Percentiles rank a stretch among this genome's conserved stretches.
These are phyloP conservation scores for Luscinia luscinia DNA, from an alignment of 2,797 vertebrate genomes.

Conservation along the genomic window DNA sequence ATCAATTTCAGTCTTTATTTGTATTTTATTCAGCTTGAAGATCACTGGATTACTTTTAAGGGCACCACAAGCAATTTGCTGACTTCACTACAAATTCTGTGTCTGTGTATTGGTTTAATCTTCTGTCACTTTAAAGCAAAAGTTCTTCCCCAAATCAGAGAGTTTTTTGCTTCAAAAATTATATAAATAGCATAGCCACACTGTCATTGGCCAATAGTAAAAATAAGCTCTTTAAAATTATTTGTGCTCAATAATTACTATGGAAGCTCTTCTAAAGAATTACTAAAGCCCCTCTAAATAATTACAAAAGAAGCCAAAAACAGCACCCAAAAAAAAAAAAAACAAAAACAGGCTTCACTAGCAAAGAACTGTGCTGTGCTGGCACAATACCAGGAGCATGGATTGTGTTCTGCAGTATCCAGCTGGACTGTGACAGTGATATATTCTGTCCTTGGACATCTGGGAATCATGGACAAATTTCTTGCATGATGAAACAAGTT, in stretches of 20 bases:
- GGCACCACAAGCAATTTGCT: neutral
- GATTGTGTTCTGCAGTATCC: neutral
- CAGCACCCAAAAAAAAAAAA: neutral
- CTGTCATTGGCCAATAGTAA: neutral
- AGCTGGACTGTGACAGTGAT: neutral
- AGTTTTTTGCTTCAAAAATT: neutral
- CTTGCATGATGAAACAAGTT: neutral
- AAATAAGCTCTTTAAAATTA: neutral
- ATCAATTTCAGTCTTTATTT: neutral
- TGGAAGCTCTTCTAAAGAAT: neutral
- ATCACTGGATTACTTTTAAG: neutral
- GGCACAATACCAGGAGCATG: neutral
- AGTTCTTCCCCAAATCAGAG: neutral
- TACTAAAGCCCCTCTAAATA: too few relatives aligned
- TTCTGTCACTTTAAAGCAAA: neutral
- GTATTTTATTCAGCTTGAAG: neutral
- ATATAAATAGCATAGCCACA: neutral
- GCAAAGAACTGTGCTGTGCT: fast-evolving
- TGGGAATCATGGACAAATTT: neutral
- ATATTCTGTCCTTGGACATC: neutral
- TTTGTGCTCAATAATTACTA: neutral
- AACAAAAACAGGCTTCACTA: neutral
- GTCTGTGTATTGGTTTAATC: neutral
- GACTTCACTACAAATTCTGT: neutral
- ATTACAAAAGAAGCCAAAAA: neutral